Conservation (phyloP, 2,888 invertebrate species). For the Thyatira batis region DNA sequence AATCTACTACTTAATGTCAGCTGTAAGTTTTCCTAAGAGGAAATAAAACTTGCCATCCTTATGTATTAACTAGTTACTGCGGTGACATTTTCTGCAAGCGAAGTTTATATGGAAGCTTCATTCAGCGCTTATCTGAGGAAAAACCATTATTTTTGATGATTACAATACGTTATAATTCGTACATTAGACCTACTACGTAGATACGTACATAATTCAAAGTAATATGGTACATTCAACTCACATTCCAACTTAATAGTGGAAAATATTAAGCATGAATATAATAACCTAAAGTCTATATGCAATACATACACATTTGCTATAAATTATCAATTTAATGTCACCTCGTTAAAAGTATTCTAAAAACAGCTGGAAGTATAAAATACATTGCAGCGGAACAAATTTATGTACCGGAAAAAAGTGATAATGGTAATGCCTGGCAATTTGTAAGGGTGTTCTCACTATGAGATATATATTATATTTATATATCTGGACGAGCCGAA, state of each 20-base stretch:
- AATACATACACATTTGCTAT: background rate
- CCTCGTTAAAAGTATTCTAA: background rate
- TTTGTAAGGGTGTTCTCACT: constrained; percentile 46
- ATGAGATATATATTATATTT: constrained; percentile 31
- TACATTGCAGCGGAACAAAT: constrained; percentile 1
- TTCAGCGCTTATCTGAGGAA: background rate
- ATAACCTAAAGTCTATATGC: background rate
- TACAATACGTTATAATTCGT: background rate
- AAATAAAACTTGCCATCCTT: background rate
- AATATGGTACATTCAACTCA: no score
- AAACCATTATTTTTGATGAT: background rate
- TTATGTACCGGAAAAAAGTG: constrained; percentile 5
- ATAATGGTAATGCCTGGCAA: constrained; percentile 43
- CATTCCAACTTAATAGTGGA: no score
- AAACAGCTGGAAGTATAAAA: background rate
- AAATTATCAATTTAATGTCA: no score
- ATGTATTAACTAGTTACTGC: background rate
- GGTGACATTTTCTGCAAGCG: background rate
- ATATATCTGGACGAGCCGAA: constrained; percentile 46
- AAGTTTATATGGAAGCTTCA: background rate
- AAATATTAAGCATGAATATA: no score
- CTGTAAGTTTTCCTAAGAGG: no score
- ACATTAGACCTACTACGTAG: no score
- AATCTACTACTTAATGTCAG: no score
- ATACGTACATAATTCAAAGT: no score